Evolutionary conservation across 2,888 invertebrate species (phyloP), one percentile per base, ranked within the genome.

Genomic region (Tipula helvola): DNA sequence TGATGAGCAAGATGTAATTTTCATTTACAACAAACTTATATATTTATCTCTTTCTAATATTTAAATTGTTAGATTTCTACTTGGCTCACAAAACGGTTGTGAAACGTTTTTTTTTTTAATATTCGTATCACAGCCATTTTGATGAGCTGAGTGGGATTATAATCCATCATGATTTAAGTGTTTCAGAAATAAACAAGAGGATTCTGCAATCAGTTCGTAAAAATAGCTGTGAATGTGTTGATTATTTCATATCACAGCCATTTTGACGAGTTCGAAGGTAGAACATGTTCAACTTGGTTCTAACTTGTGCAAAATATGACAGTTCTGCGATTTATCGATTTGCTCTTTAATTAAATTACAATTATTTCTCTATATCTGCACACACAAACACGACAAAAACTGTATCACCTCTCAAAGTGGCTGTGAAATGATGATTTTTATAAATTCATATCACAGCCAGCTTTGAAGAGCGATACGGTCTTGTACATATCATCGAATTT

Each of bases 361-460:
- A 28, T 28, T 44, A 44, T 10, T 3, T 44, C 7, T 10, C 12
- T 44, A 44, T 44, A 44, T 12, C 8, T 44, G 8, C 12, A 44
- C 12, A 44, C 44, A 44, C 2, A n/a, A 3, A 28, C 7, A 71
- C 85, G 87, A 87, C 87, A 89, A 90, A 90, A 90, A 89, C 91
- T 91, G 91, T 91, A 90, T 90, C 90, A 90, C 90, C 96, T 96
- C 96, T 94, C 97, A 96, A 97, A 96, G 95, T 96, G 96, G 96
- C 93, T 96, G 97, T 96, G 93, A 94, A 95, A 94, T 97, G 96
- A 94, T 91, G 91, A 90, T 91, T 90, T 89, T 52, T 36, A 36
- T 91, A 90, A 90, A 89, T 89, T 93, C 96, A 96, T 97, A 97
- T 97, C 97, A 97, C 97, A 97, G 97, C 97, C 97, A 97, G 97